Percentiles rank a stretch among this genome's conserved stretches.
These are phyloP conservation scores for Telmatherina bonti DNA, from an alignment of 2,797 vertebrate species.

Conservation along the genomic window DNA sequence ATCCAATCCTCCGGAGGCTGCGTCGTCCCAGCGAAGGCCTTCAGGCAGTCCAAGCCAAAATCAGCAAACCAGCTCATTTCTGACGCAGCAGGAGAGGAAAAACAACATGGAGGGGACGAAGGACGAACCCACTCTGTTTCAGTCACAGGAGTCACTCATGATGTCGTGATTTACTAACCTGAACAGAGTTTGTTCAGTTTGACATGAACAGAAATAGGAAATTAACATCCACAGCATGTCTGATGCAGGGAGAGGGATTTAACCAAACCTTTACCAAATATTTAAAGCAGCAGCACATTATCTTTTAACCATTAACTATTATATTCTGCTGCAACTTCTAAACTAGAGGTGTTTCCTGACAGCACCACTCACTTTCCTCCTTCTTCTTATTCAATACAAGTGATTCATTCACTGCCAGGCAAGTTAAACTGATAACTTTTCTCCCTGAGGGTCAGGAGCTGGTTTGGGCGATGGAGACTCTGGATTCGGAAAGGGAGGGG, in stretches of 20 bases:
- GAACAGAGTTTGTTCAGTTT: not conserved
- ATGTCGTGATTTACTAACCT: not conserved
- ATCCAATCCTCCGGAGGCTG: conserved; percentile 57
- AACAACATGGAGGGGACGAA: conserved; percentile 47
- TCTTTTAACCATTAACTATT: not conserved
- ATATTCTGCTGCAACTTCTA: not conserved
- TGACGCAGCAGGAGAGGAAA: conserved; percentile 49
- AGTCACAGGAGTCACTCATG: not conserved
- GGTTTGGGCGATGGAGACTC: conserved; percentile 67
- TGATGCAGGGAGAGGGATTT: not conserved
- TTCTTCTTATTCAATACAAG: conserved; percentile 9
- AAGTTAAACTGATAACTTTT: conserved; percentile 27
- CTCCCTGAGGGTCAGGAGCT: conserved; percentile 53
- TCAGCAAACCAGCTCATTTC: conserved; percentile 59
- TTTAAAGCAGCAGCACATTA: not conserved
- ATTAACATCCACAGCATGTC: not conserved
- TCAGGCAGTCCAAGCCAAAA: conserved; percentile 48
- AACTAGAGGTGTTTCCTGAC: too few species aligned
- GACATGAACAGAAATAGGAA: not conserved
- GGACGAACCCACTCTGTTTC: conserved; percentile 34
- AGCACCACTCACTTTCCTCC: not conserved
- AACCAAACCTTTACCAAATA: not conserved
- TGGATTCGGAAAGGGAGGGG: conserved; percentile 68
- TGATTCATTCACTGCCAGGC: conserved; percentile 36
- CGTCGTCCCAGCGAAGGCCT: conserved; percentile 30